Evolutionary conservation across 2,113 vertebrate genomes (phyloP).

Genomic region (Cyanoramphus novaezelandiae): DNA sequence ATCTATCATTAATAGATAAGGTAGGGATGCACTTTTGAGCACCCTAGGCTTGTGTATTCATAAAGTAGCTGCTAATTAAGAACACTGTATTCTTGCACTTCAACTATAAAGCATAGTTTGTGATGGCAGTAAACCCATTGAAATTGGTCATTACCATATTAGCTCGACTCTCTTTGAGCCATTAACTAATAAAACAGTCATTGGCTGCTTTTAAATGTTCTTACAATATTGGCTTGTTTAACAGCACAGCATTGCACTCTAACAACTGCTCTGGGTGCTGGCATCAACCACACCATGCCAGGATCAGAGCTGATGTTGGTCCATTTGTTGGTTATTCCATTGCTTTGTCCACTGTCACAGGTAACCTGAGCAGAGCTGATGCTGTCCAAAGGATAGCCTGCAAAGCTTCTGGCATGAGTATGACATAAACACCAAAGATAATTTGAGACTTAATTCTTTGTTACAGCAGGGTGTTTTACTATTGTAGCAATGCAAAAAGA

Average conservation of each 20-base stretch:
- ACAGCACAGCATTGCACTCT: neutral
- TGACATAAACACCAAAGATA: neutral
- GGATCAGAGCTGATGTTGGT: neutral
- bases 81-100: conserved; percentile 17
- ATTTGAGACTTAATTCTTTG: neutral
- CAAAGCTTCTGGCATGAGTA: neutral
- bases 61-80: conserved; percentile 68
- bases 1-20: neutral
- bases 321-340: neutral
- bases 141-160: conserved; percentile 62
- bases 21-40: neutral
- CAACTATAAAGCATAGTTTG: conserved; percentile 48
- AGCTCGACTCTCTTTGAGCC: conserved; percentile 50
- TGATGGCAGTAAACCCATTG: conserved; percentile 46
- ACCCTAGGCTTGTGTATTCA: neutral
- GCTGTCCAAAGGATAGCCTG: neutral
- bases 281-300: neutral
- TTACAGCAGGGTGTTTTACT: neutral
- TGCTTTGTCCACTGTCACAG: neutral
- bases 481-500: neutral
- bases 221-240: neutral
- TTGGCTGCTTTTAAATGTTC: conserved; percentile 63
- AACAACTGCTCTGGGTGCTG: neutral
- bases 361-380: neutral
- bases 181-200: conserved; percentile 69